Evolutionary conservation across 2,888 invertebrate species (phyloP), one percentile per base, ranked within the genome.

Genomic region (Julus scanicus): DNA sequence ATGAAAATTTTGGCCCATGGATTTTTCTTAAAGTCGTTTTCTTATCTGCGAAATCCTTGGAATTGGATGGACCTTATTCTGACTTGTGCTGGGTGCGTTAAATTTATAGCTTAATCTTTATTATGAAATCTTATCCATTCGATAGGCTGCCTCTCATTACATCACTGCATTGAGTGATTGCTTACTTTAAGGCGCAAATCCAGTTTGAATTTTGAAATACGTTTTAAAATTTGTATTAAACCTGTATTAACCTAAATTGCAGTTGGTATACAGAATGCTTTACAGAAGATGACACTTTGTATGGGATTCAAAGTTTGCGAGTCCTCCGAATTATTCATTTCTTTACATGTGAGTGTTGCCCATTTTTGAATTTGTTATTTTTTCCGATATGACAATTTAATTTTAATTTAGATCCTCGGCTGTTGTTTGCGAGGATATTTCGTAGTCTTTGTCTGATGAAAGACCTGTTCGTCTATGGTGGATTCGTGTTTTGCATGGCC

Each of bases 31-130:
- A 48, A 86, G 20, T 39, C 49, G 5, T 86, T 86, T 53, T 49
- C 86, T 5, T 86, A 86, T 29, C 48, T 86, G 17, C 48, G 86
- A 86, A 57, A 86, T 86, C 86, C 86, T 17, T 86, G 86, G 86
- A 86, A 86, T 86, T 48, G 48, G 48, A 44, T 86, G 53, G 86
- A 86, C 49, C 49, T 86, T 15, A 17, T 86, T 15, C 29, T 57
- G 20, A 84, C 84, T 9, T 84, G 40, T 9, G 84, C 37, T 20
- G 84, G 44, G 84, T 84, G n/a, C 15, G 84, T 84, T 84, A 15
- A 37, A 84, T 39, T 44, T 9, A 17, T 8, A 37, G 15, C 11
- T 37, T 83, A 13, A 83, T 83, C 2, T 37, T 84, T 84, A 9
- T 37, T 44, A 2, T 39, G 13, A 39, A 11, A 83, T 39, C 37